Base-by-base conservation (phyloP, 2,797 vertebrate species). In the Periophthalmus magnuspinnatus region DNA sequence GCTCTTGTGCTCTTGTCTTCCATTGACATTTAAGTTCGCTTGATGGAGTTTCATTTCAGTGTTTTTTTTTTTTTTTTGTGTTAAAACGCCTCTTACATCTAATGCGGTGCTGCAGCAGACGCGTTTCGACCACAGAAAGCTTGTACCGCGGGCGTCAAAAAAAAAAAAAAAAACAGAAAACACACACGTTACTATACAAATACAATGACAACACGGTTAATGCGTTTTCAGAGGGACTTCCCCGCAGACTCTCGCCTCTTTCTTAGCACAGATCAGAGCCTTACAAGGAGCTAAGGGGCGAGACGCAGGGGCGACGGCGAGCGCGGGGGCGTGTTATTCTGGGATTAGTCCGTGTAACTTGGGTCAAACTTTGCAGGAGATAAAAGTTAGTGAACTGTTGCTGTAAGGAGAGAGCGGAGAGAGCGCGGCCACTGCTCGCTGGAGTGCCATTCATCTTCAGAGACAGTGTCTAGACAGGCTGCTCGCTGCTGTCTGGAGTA, bases 381-480 rank as follows among this genome's bases (percentile, higher is more conserved):
- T 80, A 84, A 56, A 85, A 80, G 83, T 80, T 87, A 85, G 82
- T 83, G 79, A 74, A 71, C 58, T 36, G 58, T 32, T 32, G 50
- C 76, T 78, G 74, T 70, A 79, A 77, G 81, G 80, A 79, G 74
- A 62, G 16, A 70, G 67, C 50, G 75, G 80, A 75, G 83, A 85
- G 75, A 86, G 81, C 78, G 83, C 50, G 74, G 81, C 70, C 24
- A 17, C 77, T 58, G 71, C 71, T 54, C 73, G 70, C 75, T 85
- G 55, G 62, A 89, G 86, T 72, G 81, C 79, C 83, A 88, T 88
- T 91, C 81, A 86, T 72, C 79, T 80, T 74, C 72, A 84, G 60
- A 84, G 73, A 81, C 71, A 68, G 85, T 86, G 89, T 91, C 89
- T 92, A 92, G 90, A 92, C 90, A 70, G 66, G 60, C 76, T 88